Conservation (phyloP, 2,113 vertebrate genomes). For the Tympanuchus pallidicinctus region DNA sequence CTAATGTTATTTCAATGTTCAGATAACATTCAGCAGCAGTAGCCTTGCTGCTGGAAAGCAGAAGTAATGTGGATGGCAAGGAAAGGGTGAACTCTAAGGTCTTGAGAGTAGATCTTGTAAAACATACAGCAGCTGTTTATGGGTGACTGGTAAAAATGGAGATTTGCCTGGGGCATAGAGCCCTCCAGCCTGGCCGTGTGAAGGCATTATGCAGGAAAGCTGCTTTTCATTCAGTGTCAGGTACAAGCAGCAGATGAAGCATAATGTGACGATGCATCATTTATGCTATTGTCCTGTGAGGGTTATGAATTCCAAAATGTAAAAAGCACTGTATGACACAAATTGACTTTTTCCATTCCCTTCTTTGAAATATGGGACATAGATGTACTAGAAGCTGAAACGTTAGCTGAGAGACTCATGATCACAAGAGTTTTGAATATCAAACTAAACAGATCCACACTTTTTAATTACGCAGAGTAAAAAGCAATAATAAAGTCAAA, state of each 20-base stretch:
- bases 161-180: slow-evolving; percentile 2
- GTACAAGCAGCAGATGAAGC: background rate
- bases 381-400: background rate
- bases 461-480: slow-evolving; percentile 30
- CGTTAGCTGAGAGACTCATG: background rate
- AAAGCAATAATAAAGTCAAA: slow-evolving; percentile 39
- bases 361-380: background rate
- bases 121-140: background rate
- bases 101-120: background rate
- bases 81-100: background rate
- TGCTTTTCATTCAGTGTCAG: background rate
- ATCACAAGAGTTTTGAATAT: background rate
- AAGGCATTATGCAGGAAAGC: slow-evolving; percentile 16
- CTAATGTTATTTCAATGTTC: background rate
- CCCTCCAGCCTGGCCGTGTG: background rate
- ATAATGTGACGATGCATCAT: slow-evolving; percentile 23
- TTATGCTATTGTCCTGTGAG: slow-evolving; percentile 27
- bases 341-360: background rate
- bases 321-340: background rate
- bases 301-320: slow-evolving; percentile 17
- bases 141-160: background rate
- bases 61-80: background rate
- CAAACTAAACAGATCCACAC: slow-evolving; percentile 12
- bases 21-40: background rate
- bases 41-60: background rate